phyloP scores from a whole-genome alignment of 2,113 vertebrate genomes.

The Corythoichthys haematopterus region DNA sequence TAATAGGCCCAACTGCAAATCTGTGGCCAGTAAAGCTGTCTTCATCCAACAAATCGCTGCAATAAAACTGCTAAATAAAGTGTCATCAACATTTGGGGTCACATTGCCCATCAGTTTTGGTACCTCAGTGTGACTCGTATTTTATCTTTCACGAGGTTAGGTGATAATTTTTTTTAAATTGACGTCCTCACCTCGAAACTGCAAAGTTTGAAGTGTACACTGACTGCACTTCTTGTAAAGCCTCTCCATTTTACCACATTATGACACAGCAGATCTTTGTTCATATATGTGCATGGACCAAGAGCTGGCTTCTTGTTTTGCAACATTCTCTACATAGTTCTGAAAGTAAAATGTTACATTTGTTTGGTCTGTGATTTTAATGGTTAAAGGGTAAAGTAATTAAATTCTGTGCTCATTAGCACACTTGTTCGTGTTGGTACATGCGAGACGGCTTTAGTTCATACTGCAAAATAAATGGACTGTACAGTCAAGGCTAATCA shows the following conservation, averaged over 20 bases:
- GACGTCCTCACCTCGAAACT: not conserved
- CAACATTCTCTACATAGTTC: constrained; percentile 20
- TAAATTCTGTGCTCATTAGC: constrained; percentile 31
- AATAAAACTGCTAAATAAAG: constrained; percentile 8
- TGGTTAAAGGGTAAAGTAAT: constrained; percentile 14
- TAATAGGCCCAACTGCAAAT: constrained; percentile 9
- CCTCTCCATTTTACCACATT: not conserved
- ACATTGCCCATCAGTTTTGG: not conserved
- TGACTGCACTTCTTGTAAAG: constrained; percentile 7
- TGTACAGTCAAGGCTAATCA: constrained; percentile 29
- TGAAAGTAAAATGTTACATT: constrained; percentile 22
- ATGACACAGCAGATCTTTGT: not conserved
- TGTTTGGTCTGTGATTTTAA: constrained; percentile 1
- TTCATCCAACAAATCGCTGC: not conserved
- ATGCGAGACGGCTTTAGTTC: constrained; percentile 16
- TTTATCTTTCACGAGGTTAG: not conserved
- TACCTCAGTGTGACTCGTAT: not conserved
- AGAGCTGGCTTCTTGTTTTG: constrained; percentile 13
- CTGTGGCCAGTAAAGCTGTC: constrained; percentile 3
- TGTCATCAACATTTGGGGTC: not conserved
- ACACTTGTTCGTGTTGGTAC: constrained; percentile 30
- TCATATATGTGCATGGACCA: not conserved
- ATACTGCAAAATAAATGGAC: constrained; percentile 20
- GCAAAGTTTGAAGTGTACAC: not conserved
- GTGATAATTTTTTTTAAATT: not conserved